Evolutionary conservation across 2,888 invertebrate species (phyloP), one percentile per base, ranked within the genome.

Genomic region (Cheilosia vernalis): DNA sequence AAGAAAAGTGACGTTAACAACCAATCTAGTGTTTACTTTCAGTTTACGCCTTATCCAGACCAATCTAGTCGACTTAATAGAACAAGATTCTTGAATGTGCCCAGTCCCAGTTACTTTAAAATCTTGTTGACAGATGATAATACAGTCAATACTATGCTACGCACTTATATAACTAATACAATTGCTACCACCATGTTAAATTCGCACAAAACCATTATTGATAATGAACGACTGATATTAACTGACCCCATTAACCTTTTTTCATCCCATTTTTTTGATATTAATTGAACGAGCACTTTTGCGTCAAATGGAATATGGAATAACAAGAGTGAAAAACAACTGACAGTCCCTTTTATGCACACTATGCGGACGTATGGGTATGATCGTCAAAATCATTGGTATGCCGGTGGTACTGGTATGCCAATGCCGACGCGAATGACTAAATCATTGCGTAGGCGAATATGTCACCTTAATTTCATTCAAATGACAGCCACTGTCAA

Each of bases 381-480:
- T 49, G 58, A 60, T 49, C 37, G 30, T 19, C 49, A 24, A 19
- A 49, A 7, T 3, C 37, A 37, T 37, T 37, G 37, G 13, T 37
- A 37, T 10, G 37, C 13, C 37, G 37, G 33, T 33, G 33, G 33
- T 9, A 10, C 7, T 70, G 47, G 37, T 4, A 15, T 2, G 7
- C 15, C 5, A 10, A 27, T 15, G 10, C 13, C 19, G 15, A 40
- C 9, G 33, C 33, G 47, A 55, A 44, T 33, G 17, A 13, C 47
- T 13, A 56, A 17, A 37, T 13, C 49, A 49, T 66, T 40, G 58
- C 66, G 49, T 66, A 58, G 37, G 1, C 4, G 64, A 76, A 58
- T 76, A 56, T 66, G 66, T 58, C 76, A 66, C 76, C 66, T 66
- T 76, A 76, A 76, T 76, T 66, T 58, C 51, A 76, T 74, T 74